Conservation (phyloP, 2,888 invertebrate species). For the Dorcus parallelipipedus region DNA sequence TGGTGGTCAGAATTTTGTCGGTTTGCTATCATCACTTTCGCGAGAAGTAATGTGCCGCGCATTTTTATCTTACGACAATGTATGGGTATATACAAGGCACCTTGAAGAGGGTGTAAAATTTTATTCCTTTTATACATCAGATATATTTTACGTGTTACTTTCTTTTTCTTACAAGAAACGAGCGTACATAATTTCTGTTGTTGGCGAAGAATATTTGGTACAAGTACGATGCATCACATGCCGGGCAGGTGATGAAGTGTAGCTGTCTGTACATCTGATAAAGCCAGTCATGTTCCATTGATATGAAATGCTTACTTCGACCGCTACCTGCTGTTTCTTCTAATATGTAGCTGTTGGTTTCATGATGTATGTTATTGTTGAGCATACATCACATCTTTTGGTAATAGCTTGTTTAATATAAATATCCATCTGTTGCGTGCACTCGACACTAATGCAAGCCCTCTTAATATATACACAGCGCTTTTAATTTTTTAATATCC, state of each 20-base stretch:
- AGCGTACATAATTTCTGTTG: not conserved
- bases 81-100: no score
- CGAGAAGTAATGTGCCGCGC: no score
- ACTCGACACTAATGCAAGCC: no score
- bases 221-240: conserved; percentile 21
- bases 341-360: conserved; percentile 26
- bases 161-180: no score
- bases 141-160: no score
- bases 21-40: no score
- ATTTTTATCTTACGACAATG: no score
- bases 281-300: conserved; percentile 30
- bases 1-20: no score
- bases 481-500: no score
- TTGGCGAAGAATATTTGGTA: conserved; percentile 21
- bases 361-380: conserved; percentile 18
- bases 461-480: no score
- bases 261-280: conserved; percentile 28
- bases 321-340: conserved; percentile 28
- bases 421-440: not conserved
- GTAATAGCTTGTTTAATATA: conserved; percentile 16
- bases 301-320: conserved; percentile 28
- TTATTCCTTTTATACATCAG: no score
- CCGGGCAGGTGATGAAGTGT: conserved; percentile 29
- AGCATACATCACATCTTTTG: conserved; percentile 16
- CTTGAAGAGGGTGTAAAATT: no score